phyloP scores from a whole-genome alignment of 2,797 vertebrate genomes.

The Eutrigla gurnardus region DNA sequence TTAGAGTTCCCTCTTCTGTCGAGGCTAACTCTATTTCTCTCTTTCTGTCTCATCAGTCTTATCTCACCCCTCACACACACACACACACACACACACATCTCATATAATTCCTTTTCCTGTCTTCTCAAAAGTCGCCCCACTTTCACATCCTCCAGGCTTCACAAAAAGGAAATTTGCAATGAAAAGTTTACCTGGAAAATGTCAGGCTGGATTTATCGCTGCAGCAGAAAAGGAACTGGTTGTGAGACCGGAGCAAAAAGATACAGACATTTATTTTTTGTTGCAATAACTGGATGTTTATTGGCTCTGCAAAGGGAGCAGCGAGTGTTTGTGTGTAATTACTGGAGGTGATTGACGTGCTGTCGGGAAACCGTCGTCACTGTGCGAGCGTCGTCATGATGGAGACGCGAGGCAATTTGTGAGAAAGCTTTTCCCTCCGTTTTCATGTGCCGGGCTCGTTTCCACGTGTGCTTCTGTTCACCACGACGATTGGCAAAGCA shows the following conservation, averaged over 20 bases:
- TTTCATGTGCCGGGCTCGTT: constrained; percentile 17
- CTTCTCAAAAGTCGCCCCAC: constrained; percentile 50
- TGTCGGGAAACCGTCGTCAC: constrained; percentile 47
- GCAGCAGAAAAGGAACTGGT: constrained; percentile 25
- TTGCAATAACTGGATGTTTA: constrained; percentile 38
- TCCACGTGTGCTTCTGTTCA: background rate
- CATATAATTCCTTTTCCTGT: constrained; percentile 41
- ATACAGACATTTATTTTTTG: constrained; percentile 2
- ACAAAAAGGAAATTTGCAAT: constrained; percentile 54
- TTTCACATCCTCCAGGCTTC: constrained; percentile 50
- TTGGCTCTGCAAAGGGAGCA: constrained; percentile 20
- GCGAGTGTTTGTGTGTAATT: constrained; percentile 47
- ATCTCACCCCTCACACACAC: constrained; percentile 32
- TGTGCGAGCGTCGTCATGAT: constrained; percentile 37
- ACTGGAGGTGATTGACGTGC: constrained; percentile 53
- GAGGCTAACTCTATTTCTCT: constrained; percentile 56
- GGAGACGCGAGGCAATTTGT: constrained; percentile 59
- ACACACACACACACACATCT: constrained; percentile 1
- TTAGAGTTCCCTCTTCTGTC: constrained; percentile 56
- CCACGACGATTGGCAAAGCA: background rate
- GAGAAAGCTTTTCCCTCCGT: constrained; percentile 39
- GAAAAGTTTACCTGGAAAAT: constrained; percentile 62
- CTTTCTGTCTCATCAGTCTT: constrained; percentile 51
- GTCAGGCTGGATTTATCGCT: constrained; percentile 47
- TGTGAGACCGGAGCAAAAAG: constrained; percentile 9